phyloP scores from a whole-genome alignment of 2,797 vertebrate species.

The Pipistrellus pipistrellus region DNA sequence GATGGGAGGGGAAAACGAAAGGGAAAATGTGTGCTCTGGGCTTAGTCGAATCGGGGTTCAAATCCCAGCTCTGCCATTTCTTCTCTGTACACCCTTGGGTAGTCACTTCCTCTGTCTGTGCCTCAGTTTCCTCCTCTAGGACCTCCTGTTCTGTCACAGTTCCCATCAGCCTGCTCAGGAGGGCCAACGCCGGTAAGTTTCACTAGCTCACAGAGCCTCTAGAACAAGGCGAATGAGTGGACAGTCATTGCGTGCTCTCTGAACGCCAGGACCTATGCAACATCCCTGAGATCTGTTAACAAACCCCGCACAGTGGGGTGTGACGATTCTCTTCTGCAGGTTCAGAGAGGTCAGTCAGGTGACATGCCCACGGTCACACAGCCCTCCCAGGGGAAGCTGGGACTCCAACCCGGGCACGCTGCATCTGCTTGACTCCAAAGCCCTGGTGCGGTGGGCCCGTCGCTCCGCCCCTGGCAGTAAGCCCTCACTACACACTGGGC shows the following conservation, averaged over 20 bases:
- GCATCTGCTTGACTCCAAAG: neutral
- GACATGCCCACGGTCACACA: neutral
- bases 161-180: neutral
- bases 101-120: neutral
- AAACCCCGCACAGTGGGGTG: neutral
- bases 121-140: constrained; percentile 4
- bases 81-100: neutral
- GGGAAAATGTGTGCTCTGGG: neutral
- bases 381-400: neutral
- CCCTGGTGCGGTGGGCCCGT: neutral
- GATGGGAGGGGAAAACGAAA: neutral
- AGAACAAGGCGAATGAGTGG: too few relatives aligned
- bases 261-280: fast-evolving
- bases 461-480: neutral
- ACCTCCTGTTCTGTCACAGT: neutral
- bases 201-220: neutral
- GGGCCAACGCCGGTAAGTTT: neutral
- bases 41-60: neutral
- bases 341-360: neutral
- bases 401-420: neutral
- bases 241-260: neutral
- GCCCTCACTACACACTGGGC: neutral
- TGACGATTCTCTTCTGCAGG: neutral
- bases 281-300: neutral
- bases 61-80: neutral